phyloP scores from a whole-genome alignment of 1,140 invertebrate genomes.

The Rhopalosiphum maidis region DNA sequence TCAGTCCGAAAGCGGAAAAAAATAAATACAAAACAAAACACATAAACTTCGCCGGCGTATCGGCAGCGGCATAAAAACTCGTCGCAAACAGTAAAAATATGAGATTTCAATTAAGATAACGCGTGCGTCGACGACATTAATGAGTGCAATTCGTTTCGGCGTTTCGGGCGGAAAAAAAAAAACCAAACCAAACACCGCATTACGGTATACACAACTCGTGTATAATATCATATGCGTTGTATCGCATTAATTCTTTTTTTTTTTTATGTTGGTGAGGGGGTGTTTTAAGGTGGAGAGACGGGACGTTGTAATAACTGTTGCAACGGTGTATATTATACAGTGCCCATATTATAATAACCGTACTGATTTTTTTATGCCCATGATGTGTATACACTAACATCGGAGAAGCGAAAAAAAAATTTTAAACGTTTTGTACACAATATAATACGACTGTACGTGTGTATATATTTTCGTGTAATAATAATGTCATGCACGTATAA shows the following conservation, averaged over 20 bases:
- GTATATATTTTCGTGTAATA: neutral
- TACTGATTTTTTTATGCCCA: neutral
- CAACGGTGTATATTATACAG: neutral
- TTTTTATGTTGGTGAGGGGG: neutral
- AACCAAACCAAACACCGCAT: neutral
- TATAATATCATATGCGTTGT: neutral
- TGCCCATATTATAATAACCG: neutral
- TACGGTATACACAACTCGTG: neutral
- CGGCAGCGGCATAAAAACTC: conserved; percentile 7
- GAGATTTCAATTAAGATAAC: conserved; percentile 58
- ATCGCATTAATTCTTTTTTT: neutral
- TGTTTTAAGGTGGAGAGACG: neutral
- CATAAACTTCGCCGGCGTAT: conserved; percentile 35
- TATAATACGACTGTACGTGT: neutral
- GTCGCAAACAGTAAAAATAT: conserved; percentile 47
- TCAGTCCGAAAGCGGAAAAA: conserved; percentile 17
- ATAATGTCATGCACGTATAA: neutral
- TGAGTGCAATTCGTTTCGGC: conserved; percentile 52
- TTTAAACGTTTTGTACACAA: neutral
- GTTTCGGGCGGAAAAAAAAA: neutral
- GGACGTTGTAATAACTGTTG: neutral
- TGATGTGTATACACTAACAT: neutral
- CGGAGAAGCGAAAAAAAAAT: neutral
- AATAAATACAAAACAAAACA: conserved; percentile 27
- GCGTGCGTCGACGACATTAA: conserved; percentile 49